Evolutionary conservation across 2,113 vertebrate species (phyloP), one percentile per base, ranked within the genome.

Genomic region (Peromyscus leucopus): DNA sequence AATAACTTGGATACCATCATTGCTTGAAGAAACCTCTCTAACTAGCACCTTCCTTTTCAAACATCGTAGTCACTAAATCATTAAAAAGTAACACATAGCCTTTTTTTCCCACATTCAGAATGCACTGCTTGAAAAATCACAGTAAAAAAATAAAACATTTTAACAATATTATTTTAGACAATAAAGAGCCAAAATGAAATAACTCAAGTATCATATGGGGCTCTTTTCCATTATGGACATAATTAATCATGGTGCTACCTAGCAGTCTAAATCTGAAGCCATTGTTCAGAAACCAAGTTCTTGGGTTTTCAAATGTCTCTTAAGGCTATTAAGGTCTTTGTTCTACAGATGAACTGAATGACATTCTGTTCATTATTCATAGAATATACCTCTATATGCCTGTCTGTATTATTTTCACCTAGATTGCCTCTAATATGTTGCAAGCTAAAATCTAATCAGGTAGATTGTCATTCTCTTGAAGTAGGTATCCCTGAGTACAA

Each of bases 281-380:
- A 78, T 26, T 92, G 7, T 19, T 84, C 19, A 89, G 76, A 79
- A 74, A 65, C 67, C n/a, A 95, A 79, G 5, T 79, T 65, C 26
- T 3, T 21, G 55, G 3, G 19, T 88, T 90, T 61, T 33, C 92
- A 75, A 82, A 15, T 71, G 6, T 67, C 55, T 87, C 26, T 76
- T 42, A 72, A 55, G 76, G 67, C 16, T 48, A 42, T n/a, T 74
- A 42, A 13, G 15, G 1, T 65, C 31, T 74, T 0, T 79, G 17
- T 95, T 78, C 19, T 94, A 39, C 21, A 59, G 16, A 4, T 61
- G n/a, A 69, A 93, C 55, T 96, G 31, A 96, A 78, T 93, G 83
- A 55, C 10, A 31, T 91, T 93, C 33, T 79, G 0, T 79, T 92
- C 12, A 63, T 36, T 31, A 39, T 36, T 88, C 82, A 65, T n/a